Conservation (phyloP, 2,888 invertebrate species). For the Drosophila testacea region DNA sequence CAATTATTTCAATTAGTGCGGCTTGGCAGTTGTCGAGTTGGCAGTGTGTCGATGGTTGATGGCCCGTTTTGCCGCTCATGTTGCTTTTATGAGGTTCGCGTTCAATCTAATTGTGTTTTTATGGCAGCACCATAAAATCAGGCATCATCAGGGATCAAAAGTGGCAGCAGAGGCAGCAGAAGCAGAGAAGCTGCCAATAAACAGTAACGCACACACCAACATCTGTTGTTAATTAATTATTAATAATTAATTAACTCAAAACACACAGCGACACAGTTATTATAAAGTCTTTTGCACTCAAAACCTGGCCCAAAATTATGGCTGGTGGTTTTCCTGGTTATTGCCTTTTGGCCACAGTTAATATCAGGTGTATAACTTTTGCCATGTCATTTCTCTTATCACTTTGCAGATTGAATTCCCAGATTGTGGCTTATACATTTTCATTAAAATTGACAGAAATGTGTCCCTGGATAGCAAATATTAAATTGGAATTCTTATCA, state of each 20-base stretch:
- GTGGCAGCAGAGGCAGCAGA: constrained; percentile 3
- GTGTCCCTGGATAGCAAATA: not conserved
- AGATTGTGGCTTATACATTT: not conserved
- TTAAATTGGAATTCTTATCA: not conserved
- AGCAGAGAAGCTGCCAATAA: constrained; percentile 26
- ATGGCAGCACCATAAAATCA: constrained; percentile 59
- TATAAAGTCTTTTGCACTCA: constrained; percentile 18
- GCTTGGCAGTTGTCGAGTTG: constrained; percentile 4
- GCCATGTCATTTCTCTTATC: not conserved
- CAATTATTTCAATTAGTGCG: constrained; percentile 65
- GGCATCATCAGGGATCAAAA: constrained; percentile 9
- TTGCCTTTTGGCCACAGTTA: constrained; percentile 4
- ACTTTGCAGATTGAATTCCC: not conserved
- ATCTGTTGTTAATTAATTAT: constrained; percentile 57
- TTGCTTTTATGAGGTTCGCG: constrained; percentile 54
- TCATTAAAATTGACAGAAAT: constrained; percentile 1
- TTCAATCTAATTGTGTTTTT: constrained; percentile 71
- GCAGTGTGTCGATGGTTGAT: constrained; percentile 8
- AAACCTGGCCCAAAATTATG: not conserved
- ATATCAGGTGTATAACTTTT: not conserved
- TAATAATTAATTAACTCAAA: constrained; percentile 58
- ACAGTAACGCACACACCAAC: constrained; percentile 14
- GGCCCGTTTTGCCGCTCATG: constrained; percentile 40
- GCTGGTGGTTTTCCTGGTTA: not conserved
- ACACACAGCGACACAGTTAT: constrained; percentile 25